Evolutionary conservation across 2,888 invertebrate species (phyloP).

Genomic region (Globia sparganii): DNA sequence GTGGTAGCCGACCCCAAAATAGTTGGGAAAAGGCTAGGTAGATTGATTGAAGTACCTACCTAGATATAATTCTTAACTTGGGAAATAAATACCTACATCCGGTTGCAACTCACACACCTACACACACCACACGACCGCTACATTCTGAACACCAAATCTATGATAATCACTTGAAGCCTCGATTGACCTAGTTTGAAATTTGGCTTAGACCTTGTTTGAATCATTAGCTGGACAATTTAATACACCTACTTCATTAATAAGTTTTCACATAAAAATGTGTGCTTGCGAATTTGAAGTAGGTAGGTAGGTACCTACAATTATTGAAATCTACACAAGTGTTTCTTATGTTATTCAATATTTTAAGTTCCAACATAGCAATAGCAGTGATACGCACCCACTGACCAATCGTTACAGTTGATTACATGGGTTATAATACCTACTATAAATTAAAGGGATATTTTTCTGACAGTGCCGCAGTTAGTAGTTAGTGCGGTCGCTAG

Average conservation of each 20-base stretch:
- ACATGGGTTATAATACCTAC: constrained; percentile 21
- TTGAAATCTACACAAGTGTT: background rate
- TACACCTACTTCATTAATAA: background rate
- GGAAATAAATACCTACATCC: background rate
- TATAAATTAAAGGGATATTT: constrained; percentile 50
- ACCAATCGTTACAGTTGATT: constrained; percentile 39
- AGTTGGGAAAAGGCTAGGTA: background rate
- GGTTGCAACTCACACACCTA: background rate
- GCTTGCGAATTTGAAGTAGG: background rate
- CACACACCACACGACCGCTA: background rate
- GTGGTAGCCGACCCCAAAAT: background rate
- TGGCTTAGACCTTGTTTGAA: background rate
- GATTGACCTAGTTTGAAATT: background rate
- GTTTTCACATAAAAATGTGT: background rate
- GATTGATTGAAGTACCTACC: background rate
- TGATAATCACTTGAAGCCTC: background rate
- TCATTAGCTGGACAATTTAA: background rate
- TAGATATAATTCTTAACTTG: background rate
- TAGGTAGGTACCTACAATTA: background rate
- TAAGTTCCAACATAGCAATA: constrained; percentile 26
- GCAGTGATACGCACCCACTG: constrained; percentile 21
- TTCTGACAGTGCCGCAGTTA: constrained; percentile 57
- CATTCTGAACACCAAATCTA: constrained; percentile 1
- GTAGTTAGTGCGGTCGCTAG: constrained; percentile 66
- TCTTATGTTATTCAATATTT: background rate